Base-by-base conservation (phyloP, 2,888 invertebrate genomes). In the Aphidius colemani region DNA sequence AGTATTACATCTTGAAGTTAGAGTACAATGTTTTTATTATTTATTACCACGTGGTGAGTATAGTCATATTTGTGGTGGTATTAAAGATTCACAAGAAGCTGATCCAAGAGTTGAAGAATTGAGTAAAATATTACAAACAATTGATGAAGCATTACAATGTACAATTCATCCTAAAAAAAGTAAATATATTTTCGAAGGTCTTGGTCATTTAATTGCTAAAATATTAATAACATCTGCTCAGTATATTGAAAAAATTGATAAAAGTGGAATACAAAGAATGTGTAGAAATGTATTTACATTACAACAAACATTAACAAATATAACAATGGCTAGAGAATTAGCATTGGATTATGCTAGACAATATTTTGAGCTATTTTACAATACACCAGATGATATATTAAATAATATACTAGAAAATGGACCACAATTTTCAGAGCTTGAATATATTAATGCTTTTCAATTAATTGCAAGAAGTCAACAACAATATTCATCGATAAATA, bases 11-110 rank as follows among this genome's bases (percentile, higher is more conserved):
- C 86, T 98, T 72, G 98, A 98, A 87, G 93, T 94, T 72, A 88
- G 96, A 65, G 96, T 98, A 51, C 96, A 96, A 80, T 98, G 97
- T 83, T 97, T 98, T 85, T 95, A 95, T 85, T 96, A 95, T 84
- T 85, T 98, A 70, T 86, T 88, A 64, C 88, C 90, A 5, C 71
- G 78, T 70, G 72, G 78, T 68, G 74, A 81, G 64, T 72, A 72
- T 56, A 75, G 70, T 67, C 71, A 85, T 68, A 67, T 78, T 11
- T 75, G 77, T 70, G 75, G 80, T 46, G 80, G 83, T 63, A 88
- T 89, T 66, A 88, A 89, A 73, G 91, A 92, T 80, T 88, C 89
- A 60, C 88, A 92, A 70, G 92, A 93, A 72, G 90, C 90, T 7
- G 91, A 91, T 83, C 88, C 88, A 49, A 89, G 90, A 80, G 91